Base-by-base conservation (phyloP, 2,113 vertebrate genomes). In the Equus przewalskii region DNA sequence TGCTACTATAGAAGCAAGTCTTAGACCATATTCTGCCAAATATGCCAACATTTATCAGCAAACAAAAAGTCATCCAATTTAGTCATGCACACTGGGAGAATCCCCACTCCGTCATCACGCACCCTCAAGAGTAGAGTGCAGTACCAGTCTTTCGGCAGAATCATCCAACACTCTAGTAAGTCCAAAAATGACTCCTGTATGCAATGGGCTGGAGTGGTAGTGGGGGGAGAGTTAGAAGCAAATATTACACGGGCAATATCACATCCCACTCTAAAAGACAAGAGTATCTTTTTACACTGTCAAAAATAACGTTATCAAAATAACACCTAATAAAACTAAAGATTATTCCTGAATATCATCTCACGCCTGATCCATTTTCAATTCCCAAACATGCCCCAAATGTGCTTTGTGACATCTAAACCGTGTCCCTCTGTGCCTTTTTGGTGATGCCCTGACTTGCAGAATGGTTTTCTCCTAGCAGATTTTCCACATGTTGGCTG, bases 1-100 rank as follows among this genome's bases (percentile, higher is more conserved):
- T 73, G 4, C 22, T 80, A 30, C 21, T 84, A 49, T 41, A 64
- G 11, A 85, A 76, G 21, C 30, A 88, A 81, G 9, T 78, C 56
- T 88, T 95, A 89, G 96, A 96, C 49, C n/a, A 36, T 33, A 33
- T 36, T 96, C 78, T 73, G 24, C 36, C 76, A 91, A 97, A 81
- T 67, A 67, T 76, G 65, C 44, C 81, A 93, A 84, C 30, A 73
- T 72, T 92, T 62, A 70, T 81, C 51, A 76, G 62, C 65, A 94
- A 93, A 93, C 26, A 97, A 88, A 62, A 93, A 91, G 56, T 79
- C 79, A 76, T 44, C 36, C 62, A 54, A 16, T 21, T 22, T 75
- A 82, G 26, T 79, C 80, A 94, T 36, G 65, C 15, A 58, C 93
- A 15, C 49, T 94, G 28, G 22, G 51, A 85, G 21, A 30, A 79